A percentile compares a stretch with the other conserved stretches of the same genome.
Conservation (phyloP, 2,113 vertebrate species). For the Hyperopisus bebe region DNA sequence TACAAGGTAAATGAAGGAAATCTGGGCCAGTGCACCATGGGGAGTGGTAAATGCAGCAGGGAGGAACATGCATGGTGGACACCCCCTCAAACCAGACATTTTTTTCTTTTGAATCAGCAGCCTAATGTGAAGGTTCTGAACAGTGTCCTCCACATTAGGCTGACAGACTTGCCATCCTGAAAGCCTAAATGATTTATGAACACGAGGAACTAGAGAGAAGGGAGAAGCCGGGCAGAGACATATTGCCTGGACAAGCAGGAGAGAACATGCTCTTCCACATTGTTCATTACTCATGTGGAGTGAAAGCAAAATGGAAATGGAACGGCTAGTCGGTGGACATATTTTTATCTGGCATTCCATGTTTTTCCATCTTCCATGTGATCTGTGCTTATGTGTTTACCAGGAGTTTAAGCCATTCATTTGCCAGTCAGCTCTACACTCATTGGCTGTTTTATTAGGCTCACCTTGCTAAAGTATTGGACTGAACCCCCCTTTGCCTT, state of each 20-base stretch:
- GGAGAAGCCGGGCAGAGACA: conserved; percentile 56
- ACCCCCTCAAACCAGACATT: no score
- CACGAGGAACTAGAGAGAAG: conserved; percentile 46
- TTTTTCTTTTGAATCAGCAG: not conserved
- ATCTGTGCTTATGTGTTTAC: not conserved
- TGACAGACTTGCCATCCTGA: conserved; percentile 47
- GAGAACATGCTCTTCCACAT: conserved; percentile 63
- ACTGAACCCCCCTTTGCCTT: not conserved
- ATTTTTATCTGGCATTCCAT: not conserved
- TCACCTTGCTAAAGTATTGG: not conserved
- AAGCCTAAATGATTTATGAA: conserved; percentile 66
- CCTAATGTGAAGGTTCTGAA: not conserved
- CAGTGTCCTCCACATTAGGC: conserved; percentile 29
- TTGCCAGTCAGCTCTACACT: not conserved
- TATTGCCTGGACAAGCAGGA: conserved; percentile 59
- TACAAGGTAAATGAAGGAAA: not conserved
- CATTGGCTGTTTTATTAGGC: not conserved
- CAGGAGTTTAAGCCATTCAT: not conserved
- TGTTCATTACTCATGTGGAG: conserved; percentile 57
- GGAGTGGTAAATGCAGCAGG: not conserved
- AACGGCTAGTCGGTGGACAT: not conserved
- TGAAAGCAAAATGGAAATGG: conserved; percentile 26
- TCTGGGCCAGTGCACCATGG: not conserved
- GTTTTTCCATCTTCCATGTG: not conserved
- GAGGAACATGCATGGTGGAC: not conserved